Base-by-base conservation (phyloP, 2,797 vertebrate species). In the Clarias fuscus region DNA sequence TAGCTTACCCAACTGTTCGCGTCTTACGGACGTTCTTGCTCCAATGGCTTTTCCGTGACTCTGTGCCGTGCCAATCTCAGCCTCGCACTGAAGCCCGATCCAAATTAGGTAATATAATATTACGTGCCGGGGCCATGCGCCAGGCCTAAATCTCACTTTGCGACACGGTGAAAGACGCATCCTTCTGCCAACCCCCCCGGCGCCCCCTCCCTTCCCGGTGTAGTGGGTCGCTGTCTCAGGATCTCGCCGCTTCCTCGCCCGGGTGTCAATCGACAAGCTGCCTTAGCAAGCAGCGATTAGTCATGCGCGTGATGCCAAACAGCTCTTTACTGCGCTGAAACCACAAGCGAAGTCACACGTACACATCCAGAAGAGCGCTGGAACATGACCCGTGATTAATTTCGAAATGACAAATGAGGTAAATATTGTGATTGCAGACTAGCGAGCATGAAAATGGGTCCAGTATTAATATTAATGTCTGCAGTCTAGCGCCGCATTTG, bases 341-440 rank as follows among this genome's bases (percentile, higher is more conserved):
- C 77, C 59, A 77, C 27, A 43, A 80, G 83, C 61, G n/a, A 30
- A 5, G 48, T 84, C 43, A 27, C 20, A 37, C n/a, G 27, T 40
- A 84, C 62, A 67, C 86, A 71, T 87, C 67, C 59, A 67, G 18
- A 80, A 53, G 37, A 27, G 30, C 37, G 33, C 68, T 40, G 43
- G 17, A 68, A 75, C 77, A 13, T 82, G 83, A 84, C 83, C 70
- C 8, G 22, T 53, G 82, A 67, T 84, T 87, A 65, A 85, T 73
- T 76, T 10, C 24, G 62, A 17, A 86, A 86, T 68, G 76, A 85
- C 59, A 75, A 76, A 84, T 82, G 78, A 72, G 76, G 83, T 75
- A 84, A 84, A 80, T 84, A 84, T 84, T 87, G 82, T 84, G 86
- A 87, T 73, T 81, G 37, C 86, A 68, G 86, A 48, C 61, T 75